These are phyloP conservation scores for Pipra filicauda DNA, from an alignment of 2,113 vertebrate genomes.

Conservation along the genomic window DNA sequence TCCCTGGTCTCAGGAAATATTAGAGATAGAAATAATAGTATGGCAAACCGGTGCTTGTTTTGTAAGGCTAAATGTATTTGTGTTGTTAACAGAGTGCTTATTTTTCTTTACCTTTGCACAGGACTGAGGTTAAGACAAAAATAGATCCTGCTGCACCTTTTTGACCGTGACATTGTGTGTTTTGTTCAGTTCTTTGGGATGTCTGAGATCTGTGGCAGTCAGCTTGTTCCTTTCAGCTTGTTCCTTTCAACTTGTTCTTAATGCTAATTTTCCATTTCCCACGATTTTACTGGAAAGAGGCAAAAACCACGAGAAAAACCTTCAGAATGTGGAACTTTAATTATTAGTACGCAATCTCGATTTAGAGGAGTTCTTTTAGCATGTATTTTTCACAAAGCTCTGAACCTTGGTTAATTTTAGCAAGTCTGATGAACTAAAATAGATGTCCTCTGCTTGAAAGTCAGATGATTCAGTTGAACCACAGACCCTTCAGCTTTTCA, in stretches of 20 bases:
- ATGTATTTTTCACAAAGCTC: not conserved
- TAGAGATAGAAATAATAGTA: not conserved
- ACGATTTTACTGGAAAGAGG: not conserved
- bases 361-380: not conserved
- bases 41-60: not conserved
- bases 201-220: not conserved
- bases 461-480: not conserved
- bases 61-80: not conserved
- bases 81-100: not conserved
- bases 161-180: not conserved
- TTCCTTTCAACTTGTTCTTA: not conserved
- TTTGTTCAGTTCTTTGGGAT: not conserved
- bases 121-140: not conserved
- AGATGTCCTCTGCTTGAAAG: slow-evolving; percentile 41
- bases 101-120: not conserved
- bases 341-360: not conserved
- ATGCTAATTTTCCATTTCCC: not conserved
- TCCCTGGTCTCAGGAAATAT: not conserved
- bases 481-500: slow-evolving; percentile 5
- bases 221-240: not conserved
- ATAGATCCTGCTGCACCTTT: not conserved
- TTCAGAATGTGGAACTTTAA: not conserved
- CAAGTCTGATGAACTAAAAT: slow-evolving; percentile 35
- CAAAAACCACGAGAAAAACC: not conserved
- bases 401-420: slow-evolving; percentile 34